Base-by-base conservation (phyloP, 2,797 vertebrate species). In the Diplodus sargus region DNA sequence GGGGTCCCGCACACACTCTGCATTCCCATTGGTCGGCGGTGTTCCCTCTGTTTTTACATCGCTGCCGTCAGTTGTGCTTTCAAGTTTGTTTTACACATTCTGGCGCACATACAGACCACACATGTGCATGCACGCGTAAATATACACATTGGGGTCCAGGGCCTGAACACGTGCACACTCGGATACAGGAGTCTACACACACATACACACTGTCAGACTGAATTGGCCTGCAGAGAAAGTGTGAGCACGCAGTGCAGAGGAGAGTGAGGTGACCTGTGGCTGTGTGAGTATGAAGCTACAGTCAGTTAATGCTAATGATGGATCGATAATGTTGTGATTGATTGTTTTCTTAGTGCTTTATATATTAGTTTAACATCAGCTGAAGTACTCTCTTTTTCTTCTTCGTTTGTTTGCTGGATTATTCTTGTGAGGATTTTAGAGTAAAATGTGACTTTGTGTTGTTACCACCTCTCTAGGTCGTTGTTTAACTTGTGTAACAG, bases 1-100 rank as follows among this genome's bases (percentile, higher is more conserved):
- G 80, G 90, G 76, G 59, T 61, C 74, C 23, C 22, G 34, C 80
- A 60, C 25, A 5, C 78, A 70, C 25, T n/a, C 43, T 57, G 64
- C 22, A 18, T 86, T 92, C 90, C 86, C 76, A 95, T 95, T 95
- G 94, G 95, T 74, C 68, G 13, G 34, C 25, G 59, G 66, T 10
- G 20, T 91, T 93, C 88, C 79, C 90, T 93, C 92, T 94, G 92
- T 94, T 95, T 94, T 94, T 88, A 92, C 90, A 93, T 89, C 30
- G 78, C 84, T 69, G 73, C 88, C 82, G 43, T 93, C 85, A 89
- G 90, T 92, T 93, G 87, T 83, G 84, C 90, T 89, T 89, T 86
- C 86, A 82, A 89, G 89, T 92, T 90, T 90, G 90, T 90, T 93
- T 91, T 92, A 90, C 82, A 63, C 86, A 86, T 83, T 87, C 87